Conservation (phyloP, 2,113 vertebrate species). For the Myotis lucifugus region DNA sequence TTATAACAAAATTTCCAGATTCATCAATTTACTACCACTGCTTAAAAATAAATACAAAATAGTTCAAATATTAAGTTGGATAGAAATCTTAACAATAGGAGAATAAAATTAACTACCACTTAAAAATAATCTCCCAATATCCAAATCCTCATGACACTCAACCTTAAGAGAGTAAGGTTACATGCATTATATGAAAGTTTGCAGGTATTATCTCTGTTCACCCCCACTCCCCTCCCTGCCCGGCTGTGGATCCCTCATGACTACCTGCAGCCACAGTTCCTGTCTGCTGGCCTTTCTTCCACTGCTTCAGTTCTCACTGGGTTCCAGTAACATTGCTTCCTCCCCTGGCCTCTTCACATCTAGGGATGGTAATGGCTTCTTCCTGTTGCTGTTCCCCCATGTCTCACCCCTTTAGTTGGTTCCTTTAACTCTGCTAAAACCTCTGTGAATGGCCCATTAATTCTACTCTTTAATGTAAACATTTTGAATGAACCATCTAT, state of each 20-base stretch:
- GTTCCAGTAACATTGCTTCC: background rate
- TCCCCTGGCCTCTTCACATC: background rate
- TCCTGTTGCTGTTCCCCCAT: background rate
- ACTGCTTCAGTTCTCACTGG: background rate
- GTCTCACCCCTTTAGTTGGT: background rate
- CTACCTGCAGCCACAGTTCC: background rate
- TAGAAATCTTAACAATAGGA: background rate
- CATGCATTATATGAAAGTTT: background rate
- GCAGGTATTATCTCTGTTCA: background rate
- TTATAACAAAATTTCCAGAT: background rate
- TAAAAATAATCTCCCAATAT: background rate
- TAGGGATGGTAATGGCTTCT: background rate
- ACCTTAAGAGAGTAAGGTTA: background rate
- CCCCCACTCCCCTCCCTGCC: background rate
- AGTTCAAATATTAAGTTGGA: background rate
- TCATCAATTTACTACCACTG: background rate
- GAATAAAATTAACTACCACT: background rate
- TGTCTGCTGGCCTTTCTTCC: background rate
- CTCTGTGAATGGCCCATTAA: background rate
- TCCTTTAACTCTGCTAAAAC: background rate
- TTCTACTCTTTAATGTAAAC: background rate
- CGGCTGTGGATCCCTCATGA: background rate
- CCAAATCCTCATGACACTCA: background rate
- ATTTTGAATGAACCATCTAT: background rate
- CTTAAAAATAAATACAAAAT: background rate